These are phyloP conservation scores for Nysson spinosus DNA, from an alignment of 2,888 invertebrate species.

Conservation along the genomic window DNA sequence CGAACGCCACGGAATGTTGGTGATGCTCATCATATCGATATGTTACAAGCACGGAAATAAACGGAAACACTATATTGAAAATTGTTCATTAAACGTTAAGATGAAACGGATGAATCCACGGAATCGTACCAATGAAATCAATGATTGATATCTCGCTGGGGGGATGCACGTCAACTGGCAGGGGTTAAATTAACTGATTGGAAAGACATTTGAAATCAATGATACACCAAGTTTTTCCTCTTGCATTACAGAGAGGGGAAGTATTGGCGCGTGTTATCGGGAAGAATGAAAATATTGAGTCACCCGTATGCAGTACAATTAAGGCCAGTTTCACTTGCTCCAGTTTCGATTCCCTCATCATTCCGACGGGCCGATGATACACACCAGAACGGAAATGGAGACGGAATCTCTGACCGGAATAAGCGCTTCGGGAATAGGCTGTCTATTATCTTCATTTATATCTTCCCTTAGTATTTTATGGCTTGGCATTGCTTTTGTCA, in stretches of 20 bases:
- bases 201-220: not conserved
- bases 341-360: constrained; percentile 1
- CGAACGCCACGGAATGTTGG: not conserved
- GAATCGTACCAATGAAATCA: not conserved
- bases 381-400: constrained; percentile 13
- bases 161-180: not conserved
- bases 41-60: not conserved
- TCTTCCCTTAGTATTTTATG: constrained; percentile 35
- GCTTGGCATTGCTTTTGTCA: constrained; percentile 37
- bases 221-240: not conserved
- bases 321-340: constrained; percentile 33
- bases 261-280: not conserved
- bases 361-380: not conserved
- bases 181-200: not conserved
- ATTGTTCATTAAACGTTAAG: not conserved
- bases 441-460: constrained; percentile 29
- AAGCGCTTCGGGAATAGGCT: constrained; percentile 39
- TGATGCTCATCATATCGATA: not conserved
- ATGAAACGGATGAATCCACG: constrained; percentile 8
- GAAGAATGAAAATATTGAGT: not conserved
- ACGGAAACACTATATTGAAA: not conserved
- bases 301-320: constrained; percentile 12
- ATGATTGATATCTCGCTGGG: not conserved
- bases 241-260: not conserved
- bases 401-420: constrained; percentile 33